Conservation (phyloP, 2,888 invertebrate species). For the Calephelis perditalis region DNA sequence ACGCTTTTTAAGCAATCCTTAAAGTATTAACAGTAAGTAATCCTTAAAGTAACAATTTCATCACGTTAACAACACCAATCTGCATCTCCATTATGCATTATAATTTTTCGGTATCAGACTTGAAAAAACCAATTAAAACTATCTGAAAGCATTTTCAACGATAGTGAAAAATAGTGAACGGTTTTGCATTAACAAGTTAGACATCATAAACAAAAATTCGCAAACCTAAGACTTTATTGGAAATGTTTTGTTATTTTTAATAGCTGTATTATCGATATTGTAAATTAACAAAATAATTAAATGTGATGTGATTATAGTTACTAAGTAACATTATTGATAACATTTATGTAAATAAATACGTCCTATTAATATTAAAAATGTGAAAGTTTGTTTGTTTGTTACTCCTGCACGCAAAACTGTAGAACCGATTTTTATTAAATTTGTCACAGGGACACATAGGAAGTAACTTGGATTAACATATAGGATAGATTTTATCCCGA, state of each 20-base stretch:
- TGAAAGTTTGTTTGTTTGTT: no score
- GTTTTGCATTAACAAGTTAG: constrained; percentile 22
- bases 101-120: constrained; percentile 33
- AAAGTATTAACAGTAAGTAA: constrained; percentile 57
- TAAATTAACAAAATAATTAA: no score
- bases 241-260: neutral
- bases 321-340: no score
- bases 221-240: constrained; percentile 18
- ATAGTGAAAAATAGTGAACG: constrained; percentile 22
- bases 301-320: no score
- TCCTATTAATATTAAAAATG: no score
- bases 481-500: no score
- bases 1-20: constrained; percentile 59
- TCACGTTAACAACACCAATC: constrained; percentile 39
- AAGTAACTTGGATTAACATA: no score
- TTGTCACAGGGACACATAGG: no score
- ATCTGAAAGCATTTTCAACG: constrained; percentile 22
- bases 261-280: no score
- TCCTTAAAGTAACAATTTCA: constrained; percentile 56
- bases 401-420: no score
- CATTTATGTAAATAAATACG: no score
- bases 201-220: constrained; percentile 20
- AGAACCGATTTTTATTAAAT: no score
- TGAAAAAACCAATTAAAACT: constrained; percentile 35
- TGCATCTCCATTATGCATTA: constrained; percentile 34